Evolutionary conservation across 2,113 vertebrate species (phyloP).

Genomic region (Saccopteryx leptura): DNA sequence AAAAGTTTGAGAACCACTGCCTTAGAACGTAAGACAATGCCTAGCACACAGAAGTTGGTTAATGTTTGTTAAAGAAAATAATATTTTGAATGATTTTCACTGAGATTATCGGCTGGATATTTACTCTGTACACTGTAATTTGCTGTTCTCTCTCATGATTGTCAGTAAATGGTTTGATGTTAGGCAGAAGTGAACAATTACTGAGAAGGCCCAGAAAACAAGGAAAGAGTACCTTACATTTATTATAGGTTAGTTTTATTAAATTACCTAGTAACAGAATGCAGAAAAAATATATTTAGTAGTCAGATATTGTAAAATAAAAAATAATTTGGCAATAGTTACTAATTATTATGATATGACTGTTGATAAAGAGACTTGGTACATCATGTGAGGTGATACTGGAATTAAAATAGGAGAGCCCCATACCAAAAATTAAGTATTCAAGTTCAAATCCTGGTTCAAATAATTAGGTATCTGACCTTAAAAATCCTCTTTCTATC

Average conservation of each 20-base stretch:
- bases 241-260: neutral
- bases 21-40: neutral
- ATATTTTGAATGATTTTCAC: neutral
- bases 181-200: constrained; percentile 6
- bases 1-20: no score
- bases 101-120: neutral
- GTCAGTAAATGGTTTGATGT: neutral
- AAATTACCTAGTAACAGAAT: neutral
- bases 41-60: neutral
- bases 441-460: constrained; percentile 33
- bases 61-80: neutral
- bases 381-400: neutral
- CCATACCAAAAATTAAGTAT: neutral
- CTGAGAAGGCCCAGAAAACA: neutral
- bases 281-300: neutral
- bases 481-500: constrained; percentile 32
- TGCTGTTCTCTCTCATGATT: neutral
- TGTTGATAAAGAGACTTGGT: neutral
- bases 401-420: neutral
- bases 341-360: neutral
- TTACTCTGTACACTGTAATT: neutral
- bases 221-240: neutral
- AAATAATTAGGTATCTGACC: neutral
- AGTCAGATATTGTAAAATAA: constrained; percentile 7
- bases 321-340: neutral